These are phyloP conservation scores for Doryteuthis pealeii DNA, from an alignment of 1,140 invertebrate species.

Conservation along the genomic window DNA sequence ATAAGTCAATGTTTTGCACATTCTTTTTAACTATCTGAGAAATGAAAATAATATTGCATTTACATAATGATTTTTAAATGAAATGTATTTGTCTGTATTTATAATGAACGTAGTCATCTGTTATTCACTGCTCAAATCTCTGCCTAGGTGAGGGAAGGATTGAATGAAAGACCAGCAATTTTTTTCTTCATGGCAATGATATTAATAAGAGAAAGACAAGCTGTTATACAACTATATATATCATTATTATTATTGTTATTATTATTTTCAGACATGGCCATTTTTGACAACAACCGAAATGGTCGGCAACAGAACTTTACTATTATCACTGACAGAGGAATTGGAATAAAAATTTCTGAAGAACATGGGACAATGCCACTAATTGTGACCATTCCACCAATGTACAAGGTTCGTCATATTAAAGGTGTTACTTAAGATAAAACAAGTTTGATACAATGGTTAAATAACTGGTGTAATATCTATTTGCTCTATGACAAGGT, in stretches of 20 bases:
- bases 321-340: not conserved
- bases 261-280: not conserved
- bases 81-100: too few species aligned
- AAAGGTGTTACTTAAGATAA: too few species aligned
- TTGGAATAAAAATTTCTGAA: not conserved
- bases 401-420: not conserved
- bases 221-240: too few species aligned
- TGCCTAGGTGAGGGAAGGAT: too few species aligned
- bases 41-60: too few species aligned
- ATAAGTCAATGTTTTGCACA: not conserved
- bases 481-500: not conserved
- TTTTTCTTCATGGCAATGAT: too few species aligned
- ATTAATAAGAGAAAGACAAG: too few species aligned
- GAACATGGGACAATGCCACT: not conserved
- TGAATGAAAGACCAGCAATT: too few species aligned
- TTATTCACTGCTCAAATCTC: too few species aligned
- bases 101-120: too few species aligned
- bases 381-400: not conserved
- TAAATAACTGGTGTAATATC: not conserved
- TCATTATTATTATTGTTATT: too few species aligned
- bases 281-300: not conserved
- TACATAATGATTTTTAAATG: too few species aligned
- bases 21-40: conserved; percentile 11
- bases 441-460: not conserved
- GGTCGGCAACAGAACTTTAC: not conserved